Evolutionary conservation across 2,113 vertebrate species (phyloP).

Genomic region (Cyprinus carpio): DNA sequence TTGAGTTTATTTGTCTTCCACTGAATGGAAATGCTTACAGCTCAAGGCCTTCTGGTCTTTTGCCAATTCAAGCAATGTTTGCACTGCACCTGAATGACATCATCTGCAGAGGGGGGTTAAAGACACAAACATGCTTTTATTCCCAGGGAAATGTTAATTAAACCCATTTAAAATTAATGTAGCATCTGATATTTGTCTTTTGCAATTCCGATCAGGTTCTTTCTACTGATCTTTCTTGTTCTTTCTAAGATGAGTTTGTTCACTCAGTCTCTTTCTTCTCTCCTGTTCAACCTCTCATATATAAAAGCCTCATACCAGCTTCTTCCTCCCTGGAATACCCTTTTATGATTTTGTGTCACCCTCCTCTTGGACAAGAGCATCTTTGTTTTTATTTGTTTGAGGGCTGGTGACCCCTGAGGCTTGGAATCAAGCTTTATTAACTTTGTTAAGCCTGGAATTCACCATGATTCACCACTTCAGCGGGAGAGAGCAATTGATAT

Average conservation of each 20-base stretch:
- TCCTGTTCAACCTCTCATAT: conserved; percentile 47
- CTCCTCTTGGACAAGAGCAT: conserved; percentile 69
- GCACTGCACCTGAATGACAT: neutral
- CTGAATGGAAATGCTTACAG: neutral
- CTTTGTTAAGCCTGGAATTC: conserved; percentile 87
- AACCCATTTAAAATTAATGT: neutral
- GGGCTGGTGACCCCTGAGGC: conserved; percentile 70
- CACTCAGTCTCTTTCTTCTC: conserved; percentile 29
- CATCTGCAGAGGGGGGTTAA: neutral
- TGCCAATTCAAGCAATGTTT: neutral
- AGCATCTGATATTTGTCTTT: neutral
- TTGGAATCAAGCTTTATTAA: conserved; percentile 83
- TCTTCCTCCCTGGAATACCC: conserved; percentile 53
- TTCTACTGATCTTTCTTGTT: neutral
- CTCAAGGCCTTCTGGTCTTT: neutral
- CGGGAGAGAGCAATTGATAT: conserved; percentile 33
- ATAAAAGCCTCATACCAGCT: neutral
- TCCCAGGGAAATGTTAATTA: neutral
- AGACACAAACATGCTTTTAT: neutral
- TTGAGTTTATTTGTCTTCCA: conserved; percentile 19
- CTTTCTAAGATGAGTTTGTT: neutral
- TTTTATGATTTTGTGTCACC: conserved; percentile 66
- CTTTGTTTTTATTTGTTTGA: conserved; percentile 79
- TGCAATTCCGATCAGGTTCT: neutral
- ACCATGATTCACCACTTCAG: conserved; percentile 47